Conservation (phyloP, 2,113 vertebrate species). For the Psophia crepitans region DNA sequence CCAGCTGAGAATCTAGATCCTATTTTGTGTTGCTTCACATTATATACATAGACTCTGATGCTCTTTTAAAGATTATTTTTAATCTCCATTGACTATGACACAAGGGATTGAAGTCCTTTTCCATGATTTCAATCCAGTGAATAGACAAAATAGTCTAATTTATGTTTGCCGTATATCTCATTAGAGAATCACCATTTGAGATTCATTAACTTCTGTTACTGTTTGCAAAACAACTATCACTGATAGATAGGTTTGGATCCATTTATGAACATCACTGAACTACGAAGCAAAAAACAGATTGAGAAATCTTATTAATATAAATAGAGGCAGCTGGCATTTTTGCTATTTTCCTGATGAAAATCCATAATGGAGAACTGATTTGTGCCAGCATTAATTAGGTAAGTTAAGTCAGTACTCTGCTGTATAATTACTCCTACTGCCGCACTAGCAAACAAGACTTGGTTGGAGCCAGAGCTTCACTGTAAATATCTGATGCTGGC, state of each 20-base stretch:
- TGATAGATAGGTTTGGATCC: conserved; percentile 18
- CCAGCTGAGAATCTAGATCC: neutral
- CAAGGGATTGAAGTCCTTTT: neutral
- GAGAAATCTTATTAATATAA: conserved; percentile 52
- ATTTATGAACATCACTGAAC: conserved; percentile 14
- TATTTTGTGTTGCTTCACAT: neutral
- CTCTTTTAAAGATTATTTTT: neutral
- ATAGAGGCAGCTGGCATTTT: conserved; percentile 49
- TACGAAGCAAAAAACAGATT: conserved; percentile 24
- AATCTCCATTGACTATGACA: neutral
- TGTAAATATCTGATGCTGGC: neutral
- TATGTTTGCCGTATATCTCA: neutral
- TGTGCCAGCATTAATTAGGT: conserved; percentile 40
- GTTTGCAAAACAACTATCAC: conserved; percentile 29
- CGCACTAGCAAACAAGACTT: neutral
- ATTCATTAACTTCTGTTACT: conserved; percentile 40
- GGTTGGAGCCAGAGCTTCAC: conserved; percentile 11
- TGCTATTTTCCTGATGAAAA: conserved; percentile 30
- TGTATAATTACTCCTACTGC: conserved; percentile 15
- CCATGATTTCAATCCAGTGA: neutral
- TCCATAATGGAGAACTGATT: conserved; percentile 13
- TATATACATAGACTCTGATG: neutral
- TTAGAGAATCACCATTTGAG: conserved; percentile 34
- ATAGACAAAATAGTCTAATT: neutral
- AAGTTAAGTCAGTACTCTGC: conserved; percentile 25